Percentiles rank a stretch among this genome's conserved stretches.
These are phyloP conservation scores for Megatriorchis doriae DNA, from an alignment of 2,113 vertebrate species.

Conservation along the genomic window DNA sequence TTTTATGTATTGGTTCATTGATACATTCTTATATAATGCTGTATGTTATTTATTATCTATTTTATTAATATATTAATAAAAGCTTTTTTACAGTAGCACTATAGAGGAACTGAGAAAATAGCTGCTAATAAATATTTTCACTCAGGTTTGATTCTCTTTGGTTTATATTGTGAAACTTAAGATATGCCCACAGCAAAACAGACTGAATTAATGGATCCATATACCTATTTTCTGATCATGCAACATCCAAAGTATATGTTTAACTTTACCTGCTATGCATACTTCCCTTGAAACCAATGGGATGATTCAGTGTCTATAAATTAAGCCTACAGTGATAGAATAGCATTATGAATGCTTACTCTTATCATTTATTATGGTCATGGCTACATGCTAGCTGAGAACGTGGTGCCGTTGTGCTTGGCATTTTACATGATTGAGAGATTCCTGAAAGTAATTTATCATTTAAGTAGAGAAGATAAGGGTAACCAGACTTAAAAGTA, in stretches of 20 bases:
- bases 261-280: background rate
- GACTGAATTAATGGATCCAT: background rate
- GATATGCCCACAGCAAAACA: background rate
- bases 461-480: background rate
- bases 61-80: background rate
- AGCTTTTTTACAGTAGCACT: background rate
- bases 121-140: background rate
- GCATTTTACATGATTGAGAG: background rate
- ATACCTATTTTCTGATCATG: background rate
- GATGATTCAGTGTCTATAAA: background rate
- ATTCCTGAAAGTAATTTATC: background rate
- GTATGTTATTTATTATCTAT: background rate
- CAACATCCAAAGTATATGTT: background rate
- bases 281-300: background rate
- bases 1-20: background rate
- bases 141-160: background rate
- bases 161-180: background rate
- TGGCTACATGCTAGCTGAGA: background rate
- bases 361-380: background rate
- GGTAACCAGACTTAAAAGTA: background rate
- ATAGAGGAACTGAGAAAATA: background rate
- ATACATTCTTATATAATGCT: background rate
- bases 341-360: background rate
- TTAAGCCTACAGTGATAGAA: background rate
- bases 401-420: fast-evolving